These are phyloP conservation scores for Galbula dea DNA, from an alignment of 2,113 vertebrate species.

Conservation along the genomic window DNA sequence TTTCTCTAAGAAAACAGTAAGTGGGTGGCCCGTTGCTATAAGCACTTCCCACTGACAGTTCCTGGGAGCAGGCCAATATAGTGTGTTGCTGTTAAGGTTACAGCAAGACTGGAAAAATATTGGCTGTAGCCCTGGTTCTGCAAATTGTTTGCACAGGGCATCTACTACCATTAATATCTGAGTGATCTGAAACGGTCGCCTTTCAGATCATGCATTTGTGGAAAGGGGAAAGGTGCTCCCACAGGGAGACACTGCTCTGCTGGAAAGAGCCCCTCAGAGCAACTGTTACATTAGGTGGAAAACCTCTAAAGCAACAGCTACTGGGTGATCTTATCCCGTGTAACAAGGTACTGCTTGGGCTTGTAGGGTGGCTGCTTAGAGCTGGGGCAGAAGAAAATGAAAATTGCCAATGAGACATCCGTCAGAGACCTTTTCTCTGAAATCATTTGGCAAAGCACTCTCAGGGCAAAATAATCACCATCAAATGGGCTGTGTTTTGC, in stretches of 20 bases:
- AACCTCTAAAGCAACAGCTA: neutral
- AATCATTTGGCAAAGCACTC: neutral
- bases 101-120: conserved; percentile 34
- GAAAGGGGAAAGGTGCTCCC: neutral
- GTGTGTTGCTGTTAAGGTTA: conserved; percentile 44
- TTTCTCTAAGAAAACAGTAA: conserved; percentile 50
- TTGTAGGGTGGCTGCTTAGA: neutral
- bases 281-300: neutral
- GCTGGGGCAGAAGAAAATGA: neutral
- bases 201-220: neutral
- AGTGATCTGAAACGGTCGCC: fast-evolving
- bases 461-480: neutral
- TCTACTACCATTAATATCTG: neutral
- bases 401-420: neutral
- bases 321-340: neutral
- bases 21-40: conserved; percentile 57
- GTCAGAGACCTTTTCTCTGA: neutral
- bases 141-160: conserved; percentile 14
- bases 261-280: neutral
- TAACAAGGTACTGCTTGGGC: neutral
- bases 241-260: neutral
- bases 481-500: neutral
- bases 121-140: neutral
- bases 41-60: neutral
- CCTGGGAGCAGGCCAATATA: conserved; percentile 42